These are phyloP conservation scores for Cyclopterus lumpus DNA, from an alignment of 2,797 vertebrate species.

Conservation along the genomic window DNA sequence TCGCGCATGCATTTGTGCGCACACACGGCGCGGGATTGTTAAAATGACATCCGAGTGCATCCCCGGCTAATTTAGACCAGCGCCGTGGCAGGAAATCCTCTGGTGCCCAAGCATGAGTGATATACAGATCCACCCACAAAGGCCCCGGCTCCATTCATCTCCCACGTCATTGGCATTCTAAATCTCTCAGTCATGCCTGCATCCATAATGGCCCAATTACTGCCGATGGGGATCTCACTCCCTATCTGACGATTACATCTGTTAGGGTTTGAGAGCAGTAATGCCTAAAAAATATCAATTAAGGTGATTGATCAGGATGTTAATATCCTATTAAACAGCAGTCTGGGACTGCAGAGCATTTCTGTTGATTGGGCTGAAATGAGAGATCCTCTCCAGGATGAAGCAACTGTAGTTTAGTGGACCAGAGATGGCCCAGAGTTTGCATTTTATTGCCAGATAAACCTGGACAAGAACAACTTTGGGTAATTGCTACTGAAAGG, in stretches of 20 bases:
- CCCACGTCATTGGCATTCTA: conserved; percentile 79
- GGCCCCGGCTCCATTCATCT: conserved; percentile 73
- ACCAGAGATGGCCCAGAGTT: conserved; percentile 67
- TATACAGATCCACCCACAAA: conserved; percentile 68
- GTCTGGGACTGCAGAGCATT: conserved; percentile 76
- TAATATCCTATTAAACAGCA: conserved; percentile 86
- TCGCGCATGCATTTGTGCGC: conserved; percentile 19
- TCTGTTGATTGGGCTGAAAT: conserved; percentile 82
- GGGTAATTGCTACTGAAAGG: conserved; percentile 66
- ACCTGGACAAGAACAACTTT: conserved; percentile 71
- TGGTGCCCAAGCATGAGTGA: conserved; percentile 71
- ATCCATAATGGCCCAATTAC: conserved; percentile 88
- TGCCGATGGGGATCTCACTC: conserved; percentile 83
- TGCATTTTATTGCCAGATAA: conserved; percentile 74
- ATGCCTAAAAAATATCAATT: conserved; percentile 88
- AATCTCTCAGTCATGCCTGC: conserved; percentile 82
- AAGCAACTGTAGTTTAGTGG: conserved; percentile 71
- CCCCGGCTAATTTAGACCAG: conserved; percentile 54
- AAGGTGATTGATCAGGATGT: conserved; percentile 88
- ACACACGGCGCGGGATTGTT: conserved; percentile 46
- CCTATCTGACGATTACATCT: conserved; percentile 87
- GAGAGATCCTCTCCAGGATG: conserved; percentile 68
- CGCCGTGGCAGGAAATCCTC: conserved; percentile 60
- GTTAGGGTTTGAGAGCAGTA: conserved; percentile 85
- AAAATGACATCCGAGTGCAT: conserved; percentile 59